These are phyloP conservation scores for Lasioglossum figueresi DNA, from an alignment of 2,888 invertebrate genomes.

Conservation along the genomic window DNA sequence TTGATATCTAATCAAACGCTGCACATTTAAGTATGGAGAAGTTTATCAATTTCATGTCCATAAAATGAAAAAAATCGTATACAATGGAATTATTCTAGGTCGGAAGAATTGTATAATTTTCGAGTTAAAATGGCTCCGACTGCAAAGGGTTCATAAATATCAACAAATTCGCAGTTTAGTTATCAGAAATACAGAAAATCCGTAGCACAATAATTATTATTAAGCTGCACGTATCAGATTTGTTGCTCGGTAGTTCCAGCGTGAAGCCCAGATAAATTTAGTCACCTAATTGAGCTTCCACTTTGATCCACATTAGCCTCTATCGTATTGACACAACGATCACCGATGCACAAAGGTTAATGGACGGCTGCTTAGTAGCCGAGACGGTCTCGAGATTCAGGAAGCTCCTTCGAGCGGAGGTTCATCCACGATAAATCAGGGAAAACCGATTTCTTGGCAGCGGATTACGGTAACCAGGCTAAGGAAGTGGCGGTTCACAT, in stretches of 20 bases:
- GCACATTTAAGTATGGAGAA: too few species aligned
- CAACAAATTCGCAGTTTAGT: neutral
- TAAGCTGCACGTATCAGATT: neutral
- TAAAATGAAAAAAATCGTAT: too few species aligned
- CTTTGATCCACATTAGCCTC: neutral
- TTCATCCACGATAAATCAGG: neutral
- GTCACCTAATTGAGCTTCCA: neutral
- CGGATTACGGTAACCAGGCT: conserved; percentile 5
- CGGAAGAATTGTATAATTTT: too few species aligned
- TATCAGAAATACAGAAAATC: neutral
- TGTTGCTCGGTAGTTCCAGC: neutral
- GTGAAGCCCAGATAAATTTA: neutral
- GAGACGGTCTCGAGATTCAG: neutral
- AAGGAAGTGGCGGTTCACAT: conserved; percentile 23
- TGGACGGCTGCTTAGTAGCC: neutral
- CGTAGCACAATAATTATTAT: neutral
- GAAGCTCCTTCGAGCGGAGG: neutral
- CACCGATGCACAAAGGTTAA: neutral
- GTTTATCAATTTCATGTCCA: too few species aligned
- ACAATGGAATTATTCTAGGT: too few species aligned
- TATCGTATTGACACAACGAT: neutral
- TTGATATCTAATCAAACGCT: too few species aligned
- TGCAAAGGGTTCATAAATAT: neutral
- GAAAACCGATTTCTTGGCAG: neutral
- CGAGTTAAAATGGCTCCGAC: too few species aligned